Base-by-base conservation (phyloP, 2,888 invertebrate genomes). In the Coenonympha glycerion region DNA sequence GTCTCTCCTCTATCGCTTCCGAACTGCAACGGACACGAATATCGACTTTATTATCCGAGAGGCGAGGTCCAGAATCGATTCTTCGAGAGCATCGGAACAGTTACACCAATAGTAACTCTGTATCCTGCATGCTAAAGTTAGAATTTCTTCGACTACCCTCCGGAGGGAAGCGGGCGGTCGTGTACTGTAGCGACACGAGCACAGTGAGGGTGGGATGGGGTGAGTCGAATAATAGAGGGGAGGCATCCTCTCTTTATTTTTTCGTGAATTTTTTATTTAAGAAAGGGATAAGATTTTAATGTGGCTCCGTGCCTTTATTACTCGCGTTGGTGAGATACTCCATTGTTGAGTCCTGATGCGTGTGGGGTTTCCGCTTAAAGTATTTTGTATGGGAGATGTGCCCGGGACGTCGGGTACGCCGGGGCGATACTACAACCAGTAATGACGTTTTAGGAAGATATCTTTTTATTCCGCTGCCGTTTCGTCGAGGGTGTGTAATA, bases 241-340 rank as follows among this genome's bases (percentile, higher is more conserved):
- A 75, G 76, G 79, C 76, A 79, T 79, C 76, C 74, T 71, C 74
- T 80, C 77, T 78, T 80, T 56, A 80, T 83, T 84, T 87, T 86
- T 86, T 86, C 83, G 85, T 85, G 87, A 86, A 81, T 86, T 85
- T 86, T 87, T 85, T 86, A 86, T 87, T 86, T 86, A 87, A 86
- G 86, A 86, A 86, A 86, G 80, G 86, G 86, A 87, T 87, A 87
- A 86, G 86, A 86, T 85, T 87, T 87, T 87, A 86, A 86, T 87
- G 86, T 86, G 82, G 77, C 80, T 76, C 71, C 69, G 64, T 61
- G 76, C 77, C 79, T 81, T 86, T 86, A 87, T 86, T 86, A 85
- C 83, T 78, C 57, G 68, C 73, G 81, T 80, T 82, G 79, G 75
- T 75, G 80, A 81, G 81, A 79, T 79, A 70, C 68, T 65, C 77